Conservation (phyloP, 2,888 invertebrate species). For the Leptopilina drosophilae region DNA sequence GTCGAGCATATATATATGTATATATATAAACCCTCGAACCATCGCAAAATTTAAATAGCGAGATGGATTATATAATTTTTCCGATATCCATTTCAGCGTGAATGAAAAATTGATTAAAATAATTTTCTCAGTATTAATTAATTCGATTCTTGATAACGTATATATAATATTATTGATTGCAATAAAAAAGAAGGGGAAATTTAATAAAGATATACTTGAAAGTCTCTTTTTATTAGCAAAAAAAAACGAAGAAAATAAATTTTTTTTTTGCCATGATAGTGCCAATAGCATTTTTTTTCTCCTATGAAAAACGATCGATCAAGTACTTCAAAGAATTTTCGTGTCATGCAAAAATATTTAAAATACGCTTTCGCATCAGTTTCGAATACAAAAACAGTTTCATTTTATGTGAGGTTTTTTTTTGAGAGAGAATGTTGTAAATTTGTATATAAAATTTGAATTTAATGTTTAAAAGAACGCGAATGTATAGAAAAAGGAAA, state of each 20-base stretch:
- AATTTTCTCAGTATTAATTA: background rate
- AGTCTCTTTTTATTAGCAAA: background rate
- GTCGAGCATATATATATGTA: background rate
- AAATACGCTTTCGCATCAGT: background rate
- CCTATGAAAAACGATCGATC: background rate
- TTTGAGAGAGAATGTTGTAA: too few relatives aligned
- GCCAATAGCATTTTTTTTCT: background rate
- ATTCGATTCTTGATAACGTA: background rate
- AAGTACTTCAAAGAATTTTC: background rate
- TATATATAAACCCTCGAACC: background rate
- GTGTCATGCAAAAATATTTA: background rate
- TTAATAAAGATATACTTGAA: background rate
- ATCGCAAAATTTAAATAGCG: background rate
- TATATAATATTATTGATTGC: background rate
- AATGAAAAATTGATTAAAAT: conserved; percentile 1
- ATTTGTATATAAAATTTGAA: too few relatives aligned
- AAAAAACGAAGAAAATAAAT: background rate
- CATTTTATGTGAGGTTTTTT: too few relatives aligned
- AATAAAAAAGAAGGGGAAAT: background rate
- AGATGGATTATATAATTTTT: conserved; percentile 1
- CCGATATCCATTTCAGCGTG: background rate
- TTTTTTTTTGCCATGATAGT: background rate
- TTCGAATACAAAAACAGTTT: too few relatives aligned
- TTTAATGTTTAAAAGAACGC: background rate
- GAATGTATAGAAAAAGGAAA: too few relatives aligned